Evolutionary conservation across 2,797 vertebrate species (phyloP).

Genomic region (Catharus ustulatus): DNA sequence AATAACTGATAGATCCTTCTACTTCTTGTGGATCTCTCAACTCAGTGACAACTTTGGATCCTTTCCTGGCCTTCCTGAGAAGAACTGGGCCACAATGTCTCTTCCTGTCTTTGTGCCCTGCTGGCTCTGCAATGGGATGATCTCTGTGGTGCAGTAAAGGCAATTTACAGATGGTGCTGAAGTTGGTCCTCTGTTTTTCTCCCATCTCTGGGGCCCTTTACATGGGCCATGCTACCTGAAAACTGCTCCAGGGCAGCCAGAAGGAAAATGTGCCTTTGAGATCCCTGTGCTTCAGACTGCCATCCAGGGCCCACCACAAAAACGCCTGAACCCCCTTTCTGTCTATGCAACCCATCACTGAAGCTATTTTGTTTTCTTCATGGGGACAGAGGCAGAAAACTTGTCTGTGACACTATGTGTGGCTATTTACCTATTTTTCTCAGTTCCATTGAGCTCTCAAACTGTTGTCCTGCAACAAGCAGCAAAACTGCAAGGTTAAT

Average conservation of each 20-base stretch:
- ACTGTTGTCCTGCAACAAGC: constrained; percentile 90
- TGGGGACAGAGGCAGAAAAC: neutral
- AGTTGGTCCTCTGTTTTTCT: neutral
- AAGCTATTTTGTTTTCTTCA: neutral
- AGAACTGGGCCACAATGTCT: neutral
- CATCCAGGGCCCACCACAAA: neutral
- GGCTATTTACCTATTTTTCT: constrained; percentile 90
- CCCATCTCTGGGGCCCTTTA: neutral
- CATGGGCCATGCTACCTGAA: neutral
- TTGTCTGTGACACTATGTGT: neutral
- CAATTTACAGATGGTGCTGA: neutral
- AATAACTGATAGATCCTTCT: neutral
- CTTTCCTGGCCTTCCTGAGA: neutral
- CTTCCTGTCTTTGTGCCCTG: neutral
- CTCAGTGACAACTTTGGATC: neutral
- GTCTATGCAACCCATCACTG: neutral
- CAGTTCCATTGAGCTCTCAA: constrained; percentile 94
- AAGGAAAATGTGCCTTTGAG: neutral
- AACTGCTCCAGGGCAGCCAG: neutral
- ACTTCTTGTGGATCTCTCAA: neutral
- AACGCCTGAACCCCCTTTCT: neutral
- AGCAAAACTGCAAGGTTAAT: constrained; percentile 93
- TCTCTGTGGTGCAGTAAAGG: neutral
- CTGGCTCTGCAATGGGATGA: neutral
- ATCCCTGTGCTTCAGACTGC: neutral